Evolutionary conservation across 1,140 invertebrate species (phyloP), one percentile per base, ranked within the genome.

Genomic region (Rhopalosiphum maidis): DNA sequence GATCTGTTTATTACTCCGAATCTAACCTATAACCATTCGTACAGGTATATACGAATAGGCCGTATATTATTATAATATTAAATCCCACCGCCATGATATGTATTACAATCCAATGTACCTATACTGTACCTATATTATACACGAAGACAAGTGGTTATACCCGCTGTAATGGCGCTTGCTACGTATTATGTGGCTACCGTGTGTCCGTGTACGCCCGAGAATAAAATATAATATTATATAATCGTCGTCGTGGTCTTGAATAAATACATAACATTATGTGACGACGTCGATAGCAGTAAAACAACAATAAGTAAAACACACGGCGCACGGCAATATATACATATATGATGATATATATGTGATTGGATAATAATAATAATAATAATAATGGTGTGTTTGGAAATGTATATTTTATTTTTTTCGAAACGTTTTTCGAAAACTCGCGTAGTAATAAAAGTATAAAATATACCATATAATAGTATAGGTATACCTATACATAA

Each of bases 231-330:
- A 87, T 48, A 87, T 43, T 46, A 48, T 87, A 46, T 46, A 35
- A 35, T 35, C 77, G 41, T 41, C 43, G 85, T 48, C 85, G 85
- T 87, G 85, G 85, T n/a, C 43, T 87, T 43, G 85, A 87, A 87
- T 87, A 87, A 87, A 87, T 87, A 87, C 85, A 87, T 87, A 87
- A 48, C 25, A 87, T 46, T 87, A 87, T 87, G 30, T 25, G 85
- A 87, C 85, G 83, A 43, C 83, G 37, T 43, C 82, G 82, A 77
- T 37, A 41, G 23, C 9, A 41, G 83, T 87, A 46, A 87, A 87
- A 87, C 85, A 25, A 86, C 85, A 86, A 86, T 86, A 46, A 86
- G 83, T 43, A 43, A 43, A 46, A 46, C 41, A 46, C 83, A 41
- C 60, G 30, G 22, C 35, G 82, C 82, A 83, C 35, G 41, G 15